Base-by-base conservation (phyloP, 2,888 invertebrate genomes). In the Spodoptera exigua region DNA sequence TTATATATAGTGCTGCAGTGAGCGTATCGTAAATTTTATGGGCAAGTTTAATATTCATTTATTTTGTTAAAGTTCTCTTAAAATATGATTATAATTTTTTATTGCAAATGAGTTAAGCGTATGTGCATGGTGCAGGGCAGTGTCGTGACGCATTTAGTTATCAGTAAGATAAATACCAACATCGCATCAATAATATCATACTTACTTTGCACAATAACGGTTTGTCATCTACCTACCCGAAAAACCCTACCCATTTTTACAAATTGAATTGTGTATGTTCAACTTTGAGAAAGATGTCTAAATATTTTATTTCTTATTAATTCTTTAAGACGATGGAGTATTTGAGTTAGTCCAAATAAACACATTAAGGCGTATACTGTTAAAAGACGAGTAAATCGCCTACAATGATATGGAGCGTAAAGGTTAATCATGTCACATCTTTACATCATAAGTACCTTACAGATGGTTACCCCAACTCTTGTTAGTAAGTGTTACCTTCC, bases 21-120 rank as follows among this genome's bases (percentile, higher is more conserved):
- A 34, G 18, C 7, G 27, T 34, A 14, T 12, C 34, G 37, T 54
- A 9, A 46, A 17, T 48, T 57, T 72, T 48, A 57, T 64, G 3
- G 16, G 14, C n/a, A 10, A 27, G 41, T 47, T 27, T 27, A 9
- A 27, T 27, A 9, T 27, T 37, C 41, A 49, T 21, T 39, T 35
- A 39, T 49, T 27, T 27, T n/a, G 35, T 35, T 32, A 36, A 44
- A 63, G 39, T 11, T 14, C 0, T 12, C n/a, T 2, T 14, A 1
- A 11, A 47, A 18, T 41, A 11, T 11, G 12, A 17, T 59, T 17
- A 10, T 27, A 5, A 27, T 18, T 36, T 10, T 9, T 16, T 3
- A 16, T 32, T 60, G 3, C 10, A 9, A 18, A 32, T 27, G 11
- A 11, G 13, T 17, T 32, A 34, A 4, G 0, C 16, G 2, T 10